Conservation (phyloP, 2,797 vertebrate species). For the Pogoniulus pusillus region DNA sequence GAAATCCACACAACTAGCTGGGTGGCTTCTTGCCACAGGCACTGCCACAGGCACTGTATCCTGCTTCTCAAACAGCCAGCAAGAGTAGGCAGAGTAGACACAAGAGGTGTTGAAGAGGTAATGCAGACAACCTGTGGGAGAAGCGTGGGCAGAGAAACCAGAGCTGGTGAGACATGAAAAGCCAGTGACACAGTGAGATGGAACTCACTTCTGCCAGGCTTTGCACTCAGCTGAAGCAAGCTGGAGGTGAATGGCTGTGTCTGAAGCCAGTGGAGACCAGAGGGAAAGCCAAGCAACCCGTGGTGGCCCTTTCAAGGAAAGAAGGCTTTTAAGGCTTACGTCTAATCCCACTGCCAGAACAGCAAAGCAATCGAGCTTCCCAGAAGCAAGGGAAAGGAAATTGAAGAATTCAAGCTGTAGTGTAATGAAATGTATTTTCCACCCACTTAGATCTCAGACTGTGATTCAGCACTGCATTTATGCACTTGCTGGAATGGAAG, state of each 20-base stretch:
- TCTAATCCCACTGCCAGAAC: not conserved
- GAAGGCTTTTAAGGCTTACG: not conserved
- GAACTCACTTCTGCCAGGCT: not conserved
- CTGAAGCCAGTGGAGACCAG: not conserved
- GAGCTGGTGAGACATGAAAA: rapidly evolving
- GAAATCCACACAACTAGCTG: not conserved
- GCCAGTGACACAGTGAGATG: not conserved
- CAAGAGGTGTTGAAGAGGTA: not conserved
- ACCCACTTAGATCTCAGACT: conserved; percentile 50
- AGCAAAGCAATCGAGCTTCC: not conserved
- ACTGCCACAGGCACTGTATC: not conserved
- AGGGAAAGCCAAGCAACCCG: not conserved
- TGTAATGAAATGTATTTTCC: conserved; percentile 41
- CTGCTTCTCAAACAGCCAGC: not conserved
- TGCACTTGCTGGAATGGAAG: conserved; percentile 36
- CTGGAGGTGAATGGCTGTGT: not conserved
- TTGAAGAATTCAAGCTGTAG: conserved; percentile 27
- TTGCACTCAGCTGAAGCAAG: not conserved
- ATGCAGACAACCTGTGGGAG: not conserved
- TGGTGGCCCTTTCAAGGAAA: not conserved
- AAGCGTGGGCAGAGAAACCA: not conserved
- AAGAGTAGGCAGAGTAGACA: not conserved
- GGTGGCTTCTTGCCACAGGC: not conserved
- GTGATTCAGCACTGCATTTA: conserved; percentile 52
- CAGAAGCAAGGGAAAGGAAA: conserved; percentile 12